Evolutionary conservation across 2,888 invertebrate species (phyloP), one percentile per base, ranked within the genome.

Genomic region (Toxonevra muliebris): DNA sequence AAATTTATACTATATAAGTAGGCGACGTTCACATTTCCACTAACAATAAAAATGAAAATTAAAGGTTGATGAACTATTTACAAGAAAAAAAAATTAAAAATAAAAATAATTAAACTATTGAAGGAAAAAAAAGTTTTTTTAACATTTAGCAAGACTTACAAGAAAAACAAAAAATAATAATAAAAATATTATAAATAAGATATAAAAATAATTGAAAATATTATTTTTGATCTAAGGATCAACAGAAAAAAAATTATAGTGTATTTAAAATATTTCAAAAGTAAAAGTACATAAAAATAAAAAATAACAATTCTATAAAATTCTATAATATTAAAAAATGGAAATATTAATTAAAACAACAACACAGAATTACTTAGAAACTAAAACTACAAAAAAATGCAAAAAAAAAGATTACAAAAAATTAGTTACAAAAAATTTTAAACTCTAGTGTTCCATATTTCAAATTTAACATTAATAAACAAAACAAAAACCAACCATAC

Each of bases 51-150:
- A 76, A 76, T 75, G 76, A 75, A 79, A 76, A 78, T 76, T 77
- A 75, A 81, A 78, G 82, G 79, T 81, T 81, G 82, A 82, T 75
- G 75, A 81, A 81, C 78, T 81, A 82, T 81, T 82, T 81, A 81
- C 80, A 80, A 77, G 71, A 74, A 64, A 71, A 72, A 66, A 57
- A 65, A 69, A 64, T 65, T 61, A 67, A 63, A 69, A 12, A 68
- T 65, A 69, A 68, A 69, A 68, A 62, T 61, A 8, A 54, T 66
- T 58, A 60, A 59, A 61, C 54, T 65, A 66, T 61, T 71, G 30
- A 72, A 66, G 69, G 57, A 69, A 45, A 52, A 65, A 15, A 40
- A 42, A 69, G 61, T 66, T 61, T 66, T 66, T 55, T 61, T 20
- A 61, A 70, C 64, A 70, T 79, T 77, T 74, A 78, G 77, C 76